Evolutionary conservation across 2,888 invertebrate species (phyloP).

Genomic region (Meteorus cinctellus): DNA sequence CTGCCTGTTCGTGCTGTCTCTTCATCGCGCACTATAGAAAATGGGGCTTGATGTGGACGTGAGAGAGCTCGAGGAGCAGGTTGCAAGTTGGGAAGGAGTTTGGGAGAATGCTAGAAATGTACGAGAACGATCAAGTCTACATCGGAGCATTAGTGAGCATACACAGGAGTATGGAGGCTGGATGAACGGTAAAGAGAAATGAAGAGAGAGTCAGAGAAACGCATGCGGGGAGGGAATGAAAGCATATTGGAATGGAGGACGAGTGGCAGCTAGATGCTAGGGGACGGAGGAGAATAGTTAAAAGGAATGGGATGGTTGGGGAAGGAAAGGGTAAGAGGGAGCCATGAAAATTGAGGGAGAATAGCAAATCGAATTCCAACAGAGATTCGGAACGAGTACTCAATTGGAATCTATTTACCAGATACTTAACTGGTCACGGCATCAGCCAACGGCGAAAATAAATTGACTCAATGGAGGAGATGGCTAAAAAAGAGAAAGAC

Average conservation of each 20-base stretch:
- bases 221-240: background rate
- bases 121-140: conserved; percentile 4
- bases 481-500: background rate
- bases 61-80: background rate
- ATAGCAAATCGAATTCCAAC: conserved; percentile 21
- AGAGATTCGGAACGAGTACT: conserved; percentile 16
- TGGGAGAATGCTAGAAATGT: conserved; percentile 12
- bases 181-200: background rate
- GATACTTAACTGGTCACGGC: conserved; percentile 23
- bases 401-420: conserved; percentile 30
- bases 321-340: background rate
- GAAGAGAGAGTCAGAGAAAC: background rate
- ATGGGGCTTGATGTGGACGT: background rate
- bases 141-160: background rate
- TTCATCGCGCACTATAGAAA: background rate
- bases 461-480: background rate
- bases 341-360: background rate
- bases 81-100: background rate
- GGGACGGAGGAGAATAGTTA: background rate
- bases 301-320: background rate
- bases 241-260: conserved; percentile 10
- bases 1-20: background rate
- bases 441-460: conserved; percentile 6
- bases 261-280: conserved; percentile 13
- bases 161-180: background rate